Base-by-base conservation (phyloP, 1,140 invertebrate genomes). In the Drosophila navojoa region DNA sequence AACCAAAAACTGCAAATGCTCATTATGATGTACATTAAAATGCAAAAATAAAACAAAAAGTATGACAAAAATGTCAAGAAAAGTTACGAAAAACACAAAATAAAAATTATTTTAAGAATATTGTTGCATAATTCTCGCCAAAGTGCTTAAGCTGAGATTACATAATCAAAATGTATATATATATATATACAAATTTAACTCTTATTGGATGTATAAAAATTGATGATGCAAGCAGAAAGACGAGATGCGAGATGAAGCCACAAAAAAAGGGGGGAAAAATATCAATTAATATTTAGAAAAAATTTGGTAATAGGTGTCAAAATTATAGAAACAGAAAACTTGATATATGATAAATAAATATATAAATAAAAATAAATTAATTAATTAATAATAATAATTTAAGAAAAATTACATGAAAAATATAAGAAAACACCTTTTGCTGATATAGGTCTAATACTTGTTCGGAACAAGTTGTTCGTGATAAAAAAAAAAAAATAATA, bases 21-120 rank as follows among this genome's bases (percentile, higher is more conserved):
- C 35, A 40, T 27, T 4, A 40, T 40, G 38, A 57, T 40, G 60
- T 27, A 49, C 42, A 60, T 68, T 47, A 45, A 38, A 35, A 58
- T 71, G 25, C 50, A 16, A 44, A 44, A 15, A 9, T 11, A 38
- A 13, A 38, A 38, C 11, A 32, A 32, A 32, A 32, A 32, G 10
- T 6, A 5, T 5, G 1, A 29, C n/a, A 29, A 29, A 4, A 16
- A 22, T 22, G 2, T 22, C 19, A 22, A 22, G 19, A 22, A 22
- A 22, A 22, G 19, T 22, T 22, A 3, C 19, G 19, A 22, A 47
- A 22, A 53, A 47, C 49, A 13, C 27, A 44, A 4, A 15, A 44
- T 32, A n/a, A 38, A 53, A 57, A 55, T 57, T 22, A 67, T 55
- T 64, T 55, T 15, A 47, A 66, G 42, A 66, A 66, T 55, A 64